Evolutionary conservation across 2,888 invertebrate genomes (phyloP).

Genomic region (Tetragnatha montana): DNA sequence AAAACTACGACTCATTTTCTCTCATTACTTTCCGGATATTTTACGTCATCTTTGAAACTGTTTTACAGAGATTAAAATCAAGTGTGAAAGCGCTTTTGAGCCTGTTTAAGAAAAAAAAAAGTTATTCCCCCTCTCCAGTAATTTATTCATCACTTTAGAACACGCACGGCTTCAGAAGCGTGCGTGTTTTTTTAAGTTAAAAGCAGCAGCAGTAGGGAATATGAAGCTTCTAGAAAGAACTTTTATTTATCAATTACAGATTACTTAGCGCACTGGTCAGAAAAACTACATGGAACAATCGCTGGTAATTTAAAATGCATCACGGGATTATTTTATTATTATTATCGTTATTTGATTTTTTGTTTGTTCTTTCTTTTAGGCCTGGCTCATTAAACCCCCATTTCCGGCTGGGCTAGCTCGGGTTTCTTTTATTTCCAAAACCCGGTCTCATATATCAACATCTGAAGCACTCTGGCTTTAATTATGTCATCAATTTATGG

Average conservation of each 20-base stretch:
- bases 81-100: not conserved
- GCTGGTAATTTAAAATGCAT: conserved; percentile 67
- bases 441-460: conserved; percentile 63
- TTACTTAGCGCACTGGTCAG: conserved; percentile 9
- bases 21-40: conserved; percentile 25
- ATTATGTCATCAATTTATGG: conserved; percentile 71
- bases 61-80: conserved; percentile 40
- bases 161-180: conserved; percentile 4
- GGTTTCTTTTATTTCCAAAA: conserved; percentile 41
- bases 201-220: conserved; percentile 7
- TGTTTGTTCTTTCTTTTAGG: conserved; percentile 42
- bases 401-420: conserved; percentile 50
- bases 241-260: conserved; percentile 65
- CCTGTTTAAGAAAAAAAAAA: not conserved
- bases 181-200: conserved; percentile 24
- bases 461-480: conserved; percentile 64
- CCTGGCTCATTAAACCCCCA: conserved; percentile 64
- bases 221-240: conserved; percentile 10
- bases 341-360: conserved; percentile 13
- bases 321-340: conserved; percentile 15
- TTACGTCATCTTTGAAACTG: conserved; percentile 45
- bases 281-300: conserved; percentile 63
- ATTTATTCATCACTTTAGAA: conserved; percentile 41
- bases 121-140: not conserved
- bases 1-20: conserved; percentile 32